phyloP scores from a whole-genome alignment of 2,888 invertebrate genomes.

The Junonia oenone region DNA sequence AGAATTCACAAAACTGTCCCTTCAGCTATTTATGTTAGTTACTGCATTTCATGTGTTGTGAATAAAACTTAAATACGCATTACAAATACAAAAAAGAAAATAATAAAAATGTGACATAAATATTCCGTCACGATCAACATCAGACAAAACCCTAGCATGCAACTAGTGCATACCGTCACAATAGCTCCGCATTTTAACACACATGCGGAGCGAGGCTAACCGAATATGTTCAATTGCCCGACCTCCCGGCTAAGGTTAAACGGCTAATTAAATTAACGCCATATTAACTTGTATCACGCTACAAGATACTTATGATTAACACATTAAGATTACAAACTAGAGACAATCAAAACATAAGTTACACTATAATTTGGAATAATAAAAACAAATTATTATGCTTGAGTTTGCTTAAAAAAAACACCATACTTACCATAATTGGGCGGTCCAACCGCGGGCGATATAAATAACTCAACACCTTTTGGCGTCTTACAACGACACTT shows the following conservation, averaged over 20 bases:
- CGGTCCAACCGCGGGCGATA: neutral
- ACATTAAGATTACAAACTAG: neutral
- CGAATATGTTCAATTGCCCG: constrained; percentile 31
- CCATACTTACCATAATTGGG: neutral
- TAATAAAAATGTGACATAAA: no score
- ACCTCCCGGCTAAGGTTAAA: constrained; percentile 55
- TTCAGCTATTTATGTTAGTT: no score
- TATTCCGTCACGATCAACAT: no score
- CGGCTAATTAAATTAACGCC: constrained; percentile 48
- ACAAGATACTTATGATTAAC: neutral
- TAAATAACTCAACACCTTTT: neutral
- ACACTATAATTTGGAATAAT: neutral
- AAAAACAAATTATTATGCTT: neutral
- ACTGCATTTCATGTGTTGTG: no score
- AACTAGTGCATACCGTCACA: neutral
- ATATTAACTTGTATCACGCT: constrained; percentile 14
- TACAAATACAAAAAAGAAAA: no score
- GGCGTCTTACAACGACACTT: neutral
- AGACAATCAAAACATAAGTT: neutral
- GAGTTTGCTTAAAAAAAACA: neutral
- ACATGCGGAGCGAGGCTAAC: constrained; percentile 23
- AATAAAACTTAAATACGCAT: no score
- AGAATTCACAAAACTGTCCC: no score
- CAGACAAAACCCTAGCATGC: neutral
- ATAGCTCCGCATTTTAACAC: constrained; percentile 4